phyloP scores from a whole-genome alignment of 2,797 vertebrate species.

The Pogoniulus pusillus region DNA sequence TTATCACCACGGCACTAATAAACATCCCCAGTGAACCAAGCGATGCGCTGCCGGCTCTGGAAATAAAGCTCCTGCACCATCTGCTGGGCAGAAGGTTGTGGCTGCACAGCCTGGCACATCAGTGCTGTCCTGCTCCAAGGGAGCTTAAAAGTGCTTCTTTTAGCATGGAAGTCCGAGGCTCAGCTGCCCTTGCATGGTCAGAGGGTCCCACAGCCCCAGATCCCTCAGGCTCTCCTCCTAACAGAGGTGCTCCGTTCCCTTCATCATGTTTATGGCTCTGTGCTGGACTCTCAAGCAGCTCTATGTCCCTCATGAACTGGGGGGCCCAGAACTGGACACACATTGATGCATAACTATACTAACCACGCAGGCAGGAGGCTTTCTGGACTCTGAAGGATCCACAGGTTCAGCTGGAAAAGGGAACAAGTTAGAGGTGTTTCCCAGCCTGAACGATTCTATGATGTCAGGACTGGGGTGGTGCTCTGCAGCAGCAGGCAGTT shows the following conservation, averaged over 20 bases:
- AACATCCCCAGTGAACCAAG: neutral
- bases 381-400: neutral
- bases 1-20: neutral
- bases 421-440: neutral
- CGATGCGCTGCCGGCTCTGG: fast-evolving
- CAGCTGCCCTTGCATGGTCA: neutral
- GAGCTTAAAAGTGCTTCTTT: neutral
- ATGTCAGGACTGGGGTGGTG: neutral
- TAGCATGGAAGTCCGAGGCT: neutral
- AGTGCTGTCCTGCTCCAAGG: fast-evolving
- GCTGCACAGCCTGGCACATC: neutral
- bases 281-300: no score
- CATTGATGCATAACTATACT: neutral
- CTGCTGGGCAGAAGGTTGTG: constrained; percentile 15
- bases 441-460: neutral
- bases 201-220: neutral
- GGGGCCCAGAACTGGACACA: neutral
- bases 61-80: constrained; percentile 53
- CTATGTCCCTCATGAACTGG: no score
- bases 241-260: no score
- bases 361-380: fast-evolving
- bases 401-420: neutral
- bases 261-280: no score
- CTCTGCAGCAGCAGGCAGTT: neutral
- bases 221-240: no score